Evolutionary conservation across 1,140 invertebrate genomes (phyloP), one percentile per base, ranked within the genome.

Genomic region (Ostrea edulis): DNA sequence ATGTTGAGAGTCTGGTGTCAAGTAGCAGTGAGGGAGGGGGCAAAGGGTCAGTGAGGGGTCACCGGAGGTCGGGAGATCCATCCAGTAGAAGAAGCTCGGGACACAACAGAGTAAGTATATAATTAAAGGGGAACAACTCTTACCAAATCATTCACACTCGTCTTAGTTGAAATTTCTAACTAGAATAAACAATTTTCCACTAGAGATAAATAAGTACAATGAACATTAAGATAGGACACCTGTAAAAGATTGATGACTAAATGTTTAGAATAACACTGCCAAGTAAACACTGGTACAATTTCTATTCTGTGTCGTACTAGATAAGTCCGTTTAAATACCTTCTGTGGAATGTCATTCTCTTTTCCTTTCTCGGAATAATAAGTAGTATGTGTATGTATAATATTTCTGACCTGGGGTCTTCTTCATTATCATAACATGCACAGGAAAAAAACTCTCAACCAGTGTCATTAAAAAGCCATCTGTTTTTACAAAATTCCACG

Each of bases 81-180:
- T 91, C 91, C 29, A 92, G 91, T 95, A 95, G 91, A 96, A 96
- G 0, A 95, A 97, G 91, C 54, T 88, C 90, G 14, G 85, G 84
- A 44, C 90, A 86, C 53, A 58, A 88, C 54, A 89, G 90, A 77
- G 91, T 92, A 87, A 90, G 89, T 87, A 87, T 17, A 22, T 25
- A 53, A 83, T 12, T 4, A 51, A 83, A 83, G 82, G 52, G 52
- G n/a, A 83, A 22, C 52, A 53, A 83, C 82, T 53, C 82, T 83
- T 53, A n/a, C n/a, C n/a, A n/a, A n/a, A n/a, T n/a, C n/a, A n/a
- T n/a, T 5, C 35, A 44, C 1, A 44, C 35, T 5, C 35, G 1
- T 1, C 35, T 44, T 1, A 44, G 35, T 44, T 1, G 35, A 44
- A 44, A 44, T 44, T 44, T 44, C 35, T 44, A 44, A 44, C 5